Conservation (phyloP, 2,113 vertebrate species). For the Syngnathus scovelli region DNA sequence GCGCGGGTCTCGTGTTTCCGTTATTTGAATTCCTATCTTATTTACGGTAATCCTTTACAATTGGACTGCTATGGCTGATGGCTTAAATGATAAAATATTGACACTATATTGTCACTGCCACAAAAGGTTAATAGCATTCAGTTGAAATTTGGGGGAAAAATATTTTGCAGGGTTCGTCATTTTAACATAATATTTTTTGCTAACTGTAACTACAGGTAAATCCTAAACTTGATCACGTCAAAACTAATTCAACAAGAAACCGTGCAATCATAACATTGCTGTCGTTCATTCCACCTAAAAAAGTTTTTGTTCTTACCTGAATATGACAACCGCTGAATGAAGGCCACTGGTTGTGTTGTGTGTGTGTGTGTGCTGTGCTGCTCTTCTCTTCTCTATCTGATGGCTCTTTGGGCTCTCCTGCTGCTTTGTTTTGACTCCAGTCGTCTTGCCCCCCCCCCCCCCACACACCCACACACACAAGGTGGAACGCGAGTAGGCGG, state of each 20-base stretch:
- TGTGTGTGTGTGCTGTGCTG: constrained; percentile 54
- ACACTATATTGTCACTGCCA: too few relatives aligned
- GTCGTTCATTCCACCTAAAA: neutral
- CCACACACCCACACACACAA: constrained; percentile 5
- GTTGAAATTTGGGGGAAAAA: too few relatives aligned
- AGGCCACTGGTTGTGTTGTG: constrained; percentile 9
- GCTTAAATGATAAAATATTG: too few relatives aligned
- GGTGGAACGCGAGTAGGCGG: constrained; percentile 63
- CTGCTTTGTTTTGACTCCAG: constrained; percentile 34
- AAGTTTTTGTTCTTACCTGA: constrained; percentile 68
- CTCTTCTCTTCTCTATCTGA: constrained; percentile 64
- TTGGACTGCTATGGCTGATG: neutral
- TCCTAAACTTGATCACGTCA: neutral
- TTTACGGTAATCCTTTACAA: neutral
- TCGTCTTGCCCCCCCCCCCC: constrained; percentile 63
- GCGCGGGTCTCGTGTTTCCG: neutral
- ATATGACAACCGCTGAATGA: neutral
- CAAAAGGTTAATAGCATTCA: too few relatives aligned
- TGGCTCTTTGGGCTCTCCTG: constrained; percentile 68
- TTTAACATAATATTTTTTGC: neutral
- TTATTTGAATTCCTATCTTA: neutral
- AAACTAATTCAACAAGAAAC: neutral
- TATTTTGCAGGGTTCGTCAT: neutral
- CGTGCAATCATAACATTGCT: neutral
- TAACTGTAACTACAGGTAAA: neutral